A percentile compares a stretch with the other conserved stretches of the same genome.
phyloP scores from a whole-genome alignment of 2,113 vertebrate genomes.

The Podarcis muralis region DNA sequence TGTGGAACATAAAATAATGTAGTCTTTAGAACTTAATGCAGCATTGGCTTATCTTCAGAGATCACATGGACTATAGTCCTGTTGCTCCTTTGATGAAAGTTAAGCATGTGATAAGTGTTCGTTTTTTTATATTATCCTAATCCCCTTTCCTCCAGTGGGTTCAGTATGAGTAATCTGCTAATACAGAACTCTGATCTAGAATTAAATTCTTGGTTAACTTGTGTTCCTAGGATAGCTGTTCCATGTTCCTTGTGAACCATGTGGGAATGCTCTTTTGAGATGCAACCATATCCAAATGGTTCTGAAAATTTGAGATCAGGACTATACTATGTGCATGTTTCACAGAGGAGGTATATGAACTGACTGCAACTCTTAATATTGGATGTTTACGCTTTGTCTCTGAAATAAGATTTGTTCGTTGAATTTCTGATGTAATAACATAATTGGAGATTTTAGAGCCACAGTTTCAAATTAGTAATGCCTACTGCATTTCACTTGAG shows the following conservation, averaged over 20 bases:
- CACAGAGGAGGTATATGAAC: not conserved
- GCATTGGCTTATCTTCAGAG: not conserved
- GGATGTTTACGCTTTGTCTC: not conserved
- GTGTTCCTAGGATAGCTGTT: not conserved
- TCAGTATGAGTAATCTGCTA: not conserved
- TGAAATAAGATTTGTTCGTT: not conserved
- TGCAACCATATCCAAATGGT: not conserved
- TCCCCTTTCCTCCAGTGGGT: not conserved
- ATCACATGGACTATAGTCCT: not conserved
- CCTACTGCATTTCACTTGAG: constrained; percentile 12
- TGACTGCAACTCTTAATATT: not conserved
- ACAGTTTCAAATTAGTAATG: not conserved
- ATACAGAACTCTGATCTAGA: not conserved
- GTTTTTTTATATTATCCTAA: not conserved
- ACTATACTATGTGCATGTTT: not conserved
- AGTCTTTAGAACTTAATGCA: not conserved
- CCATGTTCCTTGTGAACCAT: not conserved
- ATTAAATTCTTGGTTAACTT: not conserved
- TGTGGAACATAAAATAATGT: not conserved
- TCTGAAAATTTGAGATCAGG: not conserved
- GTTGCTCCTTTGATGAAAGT: not conserved
- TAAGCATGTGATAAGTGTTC: not conserved
- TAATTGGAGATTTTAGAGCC: not conserved
- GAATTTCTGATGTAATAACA: not conserved
- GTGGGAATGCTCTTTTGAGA: not conserved